phyloP scores from a whole-genome alignment of 2,888 invertebrate species.

The Melinaea menophilus region DNA sequence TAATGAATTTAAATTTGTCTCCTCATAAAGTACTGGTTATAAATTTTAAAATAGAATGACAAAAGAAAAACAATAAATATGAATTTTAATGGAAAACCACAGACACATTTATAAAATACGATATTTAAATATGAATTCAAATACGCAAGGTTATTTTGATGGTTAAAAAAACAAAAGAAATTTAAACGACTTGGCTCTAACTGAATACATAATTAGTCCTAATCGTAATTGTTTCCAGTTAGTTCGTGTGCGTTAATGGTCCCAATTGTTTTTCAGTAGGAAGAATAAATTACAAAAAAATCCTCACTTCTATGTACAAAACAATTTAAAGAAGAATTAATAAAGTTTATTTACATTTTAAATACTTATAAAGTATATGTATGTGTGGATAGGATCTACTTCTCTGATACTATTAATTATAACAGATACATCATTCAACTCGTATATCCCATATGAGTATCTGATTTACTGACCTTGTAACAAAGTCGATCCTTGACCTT shows the following conservation, averaged over 20 bases:
- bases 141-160: too few species aligned
- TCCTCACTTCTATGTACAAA: background rate
- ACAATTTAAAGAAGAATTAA: background rate
- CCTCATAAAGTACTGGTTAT: too few species aligned
- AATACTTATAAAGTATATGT: too few species aligned
- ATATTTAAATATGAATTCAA: too few species aligned
- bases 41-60: too few species aligned
- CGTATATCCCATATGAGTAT: background rate
- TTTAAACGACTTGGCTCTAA: slow-evolving; percentile 37
- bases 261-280: slow-evolving; percentile 33
- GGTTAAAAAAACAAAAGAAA: slow-evolving; percentile 10
- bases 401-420: too few species aligned
- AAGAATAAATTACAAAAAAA: slow-evolving; percentile 15
- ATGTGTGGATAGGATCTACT: too few species aligned
- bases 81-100: too few species aligned
- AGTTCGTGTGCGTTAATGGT: slow-evolving; percentile 33
- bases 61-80: too few species aligned
- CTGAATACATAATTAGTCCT: slow-evolving; percentile 40
- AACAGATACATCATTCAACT: too few species aligned
- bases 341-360: too few species aligned
- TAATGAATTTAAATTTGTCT: background rate
- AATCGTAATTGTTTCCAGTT: slow-evolving; percentile 37
- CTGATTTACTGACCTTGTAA: slow-evolving; percentile 54
- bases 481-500: slow-evolving; percentile 77
- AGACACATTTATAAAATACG: too few species aligned